Conservation (phyloP, 2,888 invertebrate species). For the Chymomyza amoena region DNA sequence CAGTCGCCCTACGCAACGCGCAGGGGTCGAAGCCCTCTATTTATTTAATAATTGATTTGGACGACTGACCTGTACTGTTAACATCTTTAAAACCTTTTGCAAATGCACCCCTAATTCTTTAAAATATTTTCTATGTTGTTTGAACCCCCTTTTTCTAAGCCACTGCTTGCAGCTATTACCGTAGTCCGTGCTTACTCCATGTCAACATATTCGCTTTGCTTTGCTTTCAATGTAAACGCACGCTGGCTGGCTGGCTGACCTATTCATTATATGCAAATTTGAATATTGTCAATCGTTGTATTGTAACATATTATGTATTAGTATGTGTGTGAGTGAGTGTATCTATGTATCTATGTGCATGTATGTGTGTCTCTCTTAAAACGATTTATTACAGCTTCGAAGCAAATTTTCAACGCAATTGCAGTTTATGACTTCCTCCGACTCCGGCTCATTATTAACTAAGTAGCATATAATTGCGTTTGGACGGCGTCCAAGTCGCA, state of each 20-base stretch:
- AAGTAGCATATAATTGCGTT: conserved; percentile 38
- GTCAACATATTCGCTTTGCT: conserved; percentile 11
- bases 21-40: no score
- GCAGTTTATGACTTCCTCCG: conserved; percentile 68
- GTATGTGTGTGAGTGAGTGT: conserved; percentile 1
- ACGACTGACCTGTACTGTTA: no score
- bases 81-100: no score
- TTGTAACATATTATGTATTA: conserved; percentile 12
- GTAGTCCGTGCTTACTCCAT: background rate
- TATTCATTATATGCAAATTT: conserved; percentile 58
- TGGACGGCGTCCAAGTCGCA: conserved; percentile 8
- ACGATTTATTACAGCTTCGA: conserved; percentile 62
- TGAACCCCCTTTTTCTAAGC: background rate
- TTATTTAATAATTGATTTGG: no score
- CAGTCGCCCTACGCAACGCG: no score
- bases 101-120: no score
- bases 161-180: conserved; percentile 1
- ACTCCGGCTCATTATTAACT: conserved; percentile 37
- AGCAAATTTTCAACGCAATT: conserved; percentile 53
- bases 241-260: conserved; percentile 4
- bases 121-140: no score
- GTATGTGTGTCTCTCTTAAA: conserved; percentile 2
- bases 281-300: conserved; percentile 39
- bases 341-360: background rate
- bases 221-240: conserved; percentile 2